A percentile compares a stretch with the other conserved stretches of the same genome.
phyloP scores from a whole-genome alignment of 2,797 vertebrate species.

The Todus mexicanus region DNA sequence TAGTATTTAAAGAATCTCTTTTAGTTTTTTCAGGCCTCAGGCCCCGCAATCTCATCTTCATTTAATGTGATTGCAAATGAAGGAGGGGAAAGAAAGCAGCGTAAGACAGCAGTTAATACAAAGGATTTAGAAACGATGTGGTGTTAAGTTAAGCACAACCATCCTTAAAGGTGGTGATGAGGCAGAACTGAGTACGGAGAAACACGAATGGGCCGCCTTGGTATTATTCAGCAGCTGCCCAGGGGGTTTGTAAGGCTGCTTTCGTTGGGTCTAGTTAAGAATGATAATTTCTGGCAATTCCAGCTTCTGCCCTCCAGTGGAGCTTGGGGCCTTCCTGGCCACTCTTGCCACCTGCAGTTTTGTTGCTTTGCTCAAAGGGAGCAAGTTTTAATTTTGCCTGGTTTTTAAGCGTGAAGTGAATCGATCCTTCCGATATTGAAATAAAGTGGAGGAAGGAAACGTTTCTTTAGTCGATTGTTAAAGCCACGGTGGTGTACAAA shows the following conservation, averaged over 20 bases:
- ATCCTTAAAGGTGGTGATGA: not conserved
- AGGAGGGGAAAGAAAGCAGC: not conserved
- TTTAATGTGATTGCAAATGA: not conserved
- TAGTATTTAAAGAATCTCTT: not conserved
- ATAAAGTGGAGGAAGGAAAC: not conserved
- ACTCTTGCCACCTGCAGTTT: not conserved
- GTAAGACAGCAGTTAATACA: not conserved
- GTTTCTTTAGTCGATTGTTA: not conserved
- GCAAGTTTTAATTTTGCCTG: not conserved
- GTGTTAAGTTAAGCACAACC: not conserved
- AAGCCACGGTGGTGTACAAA: not conserved
- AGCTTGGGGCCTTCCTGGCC: not conserved
- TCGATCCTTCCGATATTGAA: not conserved
- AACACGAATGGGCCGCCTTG: fast-evolving
- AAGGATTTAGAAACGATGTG: not conserved
- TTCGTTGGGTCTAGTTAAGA: not conserved
- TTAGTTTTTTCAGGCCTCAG: not conserved
- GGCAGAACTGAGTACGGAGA: not conserved
- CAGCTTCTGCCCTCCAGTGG: not conserved
- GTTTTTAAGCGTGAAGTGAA: not conserved
- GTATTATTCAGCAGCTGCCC: not conserved
- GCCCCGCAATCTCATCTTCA: not conserved
- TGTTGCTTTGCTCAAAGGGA: not conserved
- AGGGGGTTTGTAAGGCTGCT: not conserved
- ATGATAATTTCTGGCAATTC: not conserved